Evolutionary conservation across 2,888 invertebrate species (phyloP).

Genomic region (Drosophila atroscutellata): DNA sequence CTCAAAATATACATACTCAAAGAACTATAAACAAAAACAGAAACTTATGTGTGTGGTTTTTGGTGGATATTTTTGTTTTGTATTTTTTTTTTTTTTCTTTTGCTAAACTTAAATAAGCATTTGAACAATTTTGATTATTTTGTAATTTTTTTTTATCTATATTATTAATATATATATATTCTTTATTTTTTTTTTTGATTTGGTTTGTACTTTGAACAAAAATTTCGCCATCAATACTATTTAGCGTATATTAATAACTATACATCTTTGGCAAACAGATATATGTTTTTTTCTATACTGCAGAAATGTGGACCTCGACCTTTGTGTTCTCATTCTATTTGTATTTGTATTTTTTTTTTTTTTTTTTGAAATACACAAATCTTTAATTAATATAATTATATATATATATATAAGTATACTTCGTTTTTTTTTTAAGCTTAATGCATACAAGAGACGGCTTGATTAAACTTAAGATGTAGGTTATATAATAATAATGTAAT

Average conservation of each 20-base stretch:
- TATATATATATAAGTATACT: conserved; percentile 35
- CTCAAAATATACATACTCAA: conserved; percentile 51
- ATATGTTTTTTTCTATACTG: conserved; percentile 78
- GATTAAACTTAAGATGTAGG: conserved; percentile 68
- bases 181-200: conserved; percentile 35
- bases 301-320: conserved; percentile 85
- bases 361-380: conserved; percentile 73
- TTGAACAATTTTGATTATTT: conserved; percentile 32
- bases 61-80: conserved; percentile 4
- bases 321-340: conserved; percentile 75
- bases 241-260: conserved; percentile 81
- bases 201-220: conserved; percentile 83
- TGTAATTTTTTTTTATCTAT: conserved; percentile 8
- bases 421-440: conserved; percentile 71
- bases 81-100: conserved; percentile 32
- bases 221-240: conserved; percentile 84
- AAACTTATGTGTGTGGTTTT: conserved; percentile 74
- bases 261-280: conserved; percentile 80
- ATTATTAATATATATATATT: conserved; percentile 15
- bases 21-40: conserved; percentile 77
- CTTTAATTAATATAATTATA: conserved; percentile 56
- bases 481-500: conserved; percentile 52
- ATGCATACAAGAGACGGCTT: conserved; percentile 82
- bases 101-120: conserved; percentile 69
- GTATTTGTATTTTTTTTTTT: neutral